Evolutionary conservation across 2,113 vertebrate species (phyloP).

Genomic region (Epinephelus fuscoguttatus): DNA sequence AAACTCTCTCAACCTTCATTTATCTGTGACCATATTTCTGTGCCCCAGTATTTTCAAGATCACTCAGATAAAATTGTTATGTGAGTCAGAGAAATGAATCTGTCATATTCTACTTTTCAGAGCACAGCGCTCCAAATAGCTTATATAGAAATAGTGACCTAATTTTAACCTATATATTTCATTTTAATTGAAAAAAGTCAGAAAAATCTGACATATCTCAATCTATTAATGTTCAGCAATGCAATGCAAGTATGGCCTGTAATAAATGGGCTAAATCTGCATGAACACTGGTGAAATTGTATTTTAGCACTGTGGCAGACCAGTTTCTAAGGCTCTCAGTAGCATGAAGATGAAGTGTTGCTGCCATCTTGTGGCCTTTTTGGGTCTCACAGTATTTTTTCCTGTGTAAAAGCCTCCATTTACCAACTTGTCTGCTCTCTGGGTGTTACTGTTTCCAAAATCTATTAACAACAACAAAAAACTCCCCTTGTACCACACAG

Average conservation of each 20-base stretch:
- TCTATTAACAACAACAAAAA: no score
- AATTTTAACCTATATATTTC: background rate
- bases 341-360: background rate
- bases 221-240: background rate
- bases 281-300: background rate
- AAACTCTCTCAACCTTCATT: background rate
- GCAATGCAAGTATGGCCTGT: background rate
- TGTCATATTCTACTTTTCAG: background rate
- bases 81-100: background rate
- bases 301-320: background rate
- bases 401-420: background rate
- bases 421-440: background rate
- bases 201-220: background rate
- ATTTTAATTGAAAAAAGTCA: background rate
- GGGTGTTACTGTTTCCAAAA: no score
- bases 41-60: background rate
- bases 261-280: background rate
- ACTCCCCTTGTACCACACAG: no score
- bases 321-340: background rate
- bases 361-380: constrained; percentile 58
- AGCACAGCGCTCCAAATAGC: background rate
- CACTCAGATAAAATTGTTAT: background rate
- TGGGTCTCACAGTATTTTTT: background rate
- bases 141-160: background rate
- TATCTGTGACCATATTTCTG: background rate